Percentiles rank a stretch among this genome's conserved stretches.
Evolutionary conservation across 2,888 invertebrate species (phyloP).

Genomic region (Cephus pygmeus): DNA sequence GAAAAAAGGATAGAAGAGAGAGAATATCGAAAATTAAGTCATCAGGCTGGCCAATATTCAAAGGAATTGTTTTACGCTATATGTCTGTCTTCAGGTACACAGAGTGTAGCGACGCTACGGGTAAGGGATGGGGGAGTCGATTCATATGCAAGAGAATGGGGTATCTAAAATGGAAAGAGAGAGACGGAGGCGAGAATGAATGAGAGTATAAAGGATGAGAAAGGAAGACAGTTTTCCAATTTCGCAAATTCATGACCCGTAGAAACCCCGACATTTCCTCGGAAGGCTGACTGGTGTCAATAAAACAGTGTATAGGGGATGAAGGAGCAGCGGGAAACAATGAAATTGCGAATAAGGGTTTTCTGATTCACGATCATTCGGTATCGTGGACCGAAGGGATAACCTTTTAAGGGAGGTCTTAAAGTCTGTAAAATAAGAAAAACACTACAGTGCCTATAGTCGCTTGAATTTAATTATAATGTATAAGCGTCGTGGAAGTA

Average conservation of each 20-base stretch:
- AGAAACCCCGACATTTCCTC: conserved; percentile 18
- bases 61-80: conserved; percentile 23
- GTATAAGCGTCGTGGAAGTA: background rate
- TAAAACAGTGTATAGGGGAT: conserved; percentile 30
- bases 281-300: conserved; percentile 38
- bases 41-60: conserved; percentile 27
- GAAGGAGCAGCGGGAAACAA: background rate
- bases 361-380: background rate
- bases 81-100: background rate
- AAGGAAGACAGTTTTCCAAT: conserved; percentile 44
- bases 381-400: background rate
- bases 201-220: conserved; percentile 18
- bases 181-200: background rate
- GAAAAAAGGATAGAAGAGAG: background rate
- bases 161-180: background rate
- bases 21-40: conserved; percentile 24
- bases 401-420: no score
- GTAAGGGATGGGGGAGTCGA: background rate
- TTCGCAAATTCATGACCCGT: conserved; percentile 39
- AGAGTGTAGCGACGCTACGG: background rate
- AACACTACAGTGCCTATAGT: background rate
- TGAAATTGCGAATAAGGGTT: background rate
- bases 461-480: background rate
- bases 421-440: background rate
- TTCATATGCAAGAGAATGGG: background rate